Percentiles rank a stretch among this genome's conserved stretches.
Conservation (phyloP, 2,888 invertebrate species). For the Pyrrhosoma nymphula region DNA sequence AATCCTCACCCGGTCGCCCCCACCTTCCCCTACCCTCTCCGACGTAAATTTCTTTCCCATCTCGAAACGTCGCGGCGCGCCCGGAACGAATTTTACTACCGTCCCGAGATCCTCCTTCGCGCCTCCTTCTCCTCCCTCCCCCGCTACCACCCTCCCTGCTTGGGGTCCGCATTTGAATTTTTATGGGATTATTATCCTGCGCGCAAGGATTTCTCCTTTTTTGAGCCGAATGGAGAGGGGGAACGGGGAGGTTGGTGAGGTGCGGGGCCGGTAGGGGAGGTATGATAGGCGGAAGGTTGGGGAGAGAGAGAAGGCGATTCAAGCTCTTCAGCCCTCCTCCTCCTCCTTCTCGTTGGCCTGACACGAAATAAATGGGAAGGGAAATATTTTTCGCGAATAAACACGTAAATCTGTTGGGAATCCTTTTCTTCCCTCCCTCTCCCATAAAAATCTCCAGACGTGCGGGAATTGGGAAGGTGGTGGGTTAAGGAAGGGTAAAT, state of each 20-base stretch:
- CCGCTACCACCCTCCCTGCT: not conserved
- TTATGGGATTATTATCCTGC: conserved; percentile 62
- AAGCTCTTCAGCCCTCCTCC: not conserved
- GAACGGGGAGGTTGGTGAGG: not conserved
- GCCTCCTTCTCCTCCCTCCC: not conserved
- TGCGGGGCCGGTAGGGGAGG: too few species aligned
- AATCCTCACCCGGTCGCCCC: too few species aligned
- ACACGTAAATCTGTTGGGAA: conserved; percentile 42
- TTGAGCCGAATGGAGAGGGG: not conserved
- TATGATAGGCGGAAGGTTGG: too few species aligned
- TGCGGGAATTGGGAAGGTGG: not conserved
- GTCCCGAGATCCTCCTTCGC: not conserved
- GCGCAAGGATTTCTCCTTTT: conserved; percentile 26
- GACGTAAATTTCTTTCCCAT: not conserved
- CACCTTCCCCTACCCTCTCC: too few species aligned
- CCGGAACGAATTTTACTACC: conserved; percentile 28
- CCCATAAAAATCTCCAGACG: not conserved
- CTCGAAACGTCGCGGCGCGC: not conserved
- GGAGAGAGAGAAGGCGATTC: not conserved
- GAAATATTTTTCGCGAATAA: conserved; percentile 38
- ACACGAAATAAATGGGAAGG: conserved; percentile 42
- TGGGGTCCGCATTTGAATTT: conserved; percentile 64
- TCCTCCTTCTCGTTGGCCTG: conserved; percentile 47
- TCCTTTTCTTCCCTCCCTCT: conserved; percentile 24
- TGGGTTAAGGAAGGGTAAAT: not conserved